Evolutionary conservation across 2,888 invertebrate species (phyloP).

Genomic region (Apomyelois bistriatella): DNA sequence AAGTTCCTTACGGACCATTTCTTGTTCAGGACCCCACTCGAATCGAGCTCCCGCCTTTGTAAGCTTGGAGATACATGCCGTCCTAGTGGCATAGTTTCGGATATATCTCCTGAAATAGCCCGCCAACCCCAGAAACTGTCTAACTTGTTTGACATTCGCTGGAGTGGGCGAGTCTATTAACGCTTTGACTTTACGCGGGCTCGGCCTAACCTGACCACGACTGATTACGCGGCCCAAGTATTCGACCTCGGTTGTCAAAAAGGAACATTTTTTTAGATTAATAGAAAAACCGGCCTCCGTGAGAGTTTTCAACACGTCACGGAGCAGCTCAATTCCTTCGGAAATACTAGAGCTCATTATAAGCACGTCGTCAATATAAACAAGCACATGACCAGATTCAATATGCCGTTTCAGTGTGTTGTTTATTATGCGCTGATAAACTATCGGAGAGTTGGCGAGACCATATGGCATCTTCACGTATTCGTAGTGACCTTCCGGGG

Average conservation of each 20-base stretch:
- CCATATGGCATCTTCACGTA: constrained; percentile 16
- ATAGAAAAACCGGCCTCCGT: constrained; percentile 19
- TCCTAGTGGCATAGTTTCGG: too few species aligned
- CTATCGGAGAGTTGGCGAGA: constrained; percentile 10
- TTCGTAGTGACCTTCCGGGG: constrained; percentile 4
- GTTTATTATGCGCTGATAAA: constrained; percentile 11
- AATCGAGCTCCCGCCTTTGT: too few species aligned
- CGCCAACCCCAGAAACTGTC: too few species aligned
- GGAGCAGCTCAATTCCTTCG: not conserved
- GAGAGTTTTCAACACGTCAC: not conserved
- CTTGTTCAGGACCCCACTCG: not conserved
- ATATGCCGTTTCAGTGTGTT: constrained; percentile 13
- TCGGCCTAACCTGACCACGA: too few species aligned
- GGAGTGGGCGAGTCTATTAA: too few species aligned
- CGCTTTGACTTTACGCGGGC: too few species aligned
- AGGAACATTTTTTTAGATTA: too few species aligned
- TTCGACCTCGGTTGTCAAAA: too few species aligned
- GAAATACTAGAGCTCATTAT: constrained; percentile 10
- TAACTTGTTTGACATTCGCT: too few species aligned
- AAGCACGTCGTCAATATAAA: constrained; percentile 14
- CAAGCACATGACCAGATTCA: constrained; percentile 11
- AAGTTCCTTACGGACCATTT: not conserved
- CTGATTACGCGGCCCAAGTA: too few species aligned
- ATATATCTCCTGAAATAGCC: too few species aligned
- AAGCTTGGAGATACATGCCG: too few species aligned